Percentiles rank a stretch among this genome's conserved stretches.
Evolutionary conservation across 2,113 vertebrate genomes (phyloP).

Genomic region (Puffinus mauretanicus): DNA sequence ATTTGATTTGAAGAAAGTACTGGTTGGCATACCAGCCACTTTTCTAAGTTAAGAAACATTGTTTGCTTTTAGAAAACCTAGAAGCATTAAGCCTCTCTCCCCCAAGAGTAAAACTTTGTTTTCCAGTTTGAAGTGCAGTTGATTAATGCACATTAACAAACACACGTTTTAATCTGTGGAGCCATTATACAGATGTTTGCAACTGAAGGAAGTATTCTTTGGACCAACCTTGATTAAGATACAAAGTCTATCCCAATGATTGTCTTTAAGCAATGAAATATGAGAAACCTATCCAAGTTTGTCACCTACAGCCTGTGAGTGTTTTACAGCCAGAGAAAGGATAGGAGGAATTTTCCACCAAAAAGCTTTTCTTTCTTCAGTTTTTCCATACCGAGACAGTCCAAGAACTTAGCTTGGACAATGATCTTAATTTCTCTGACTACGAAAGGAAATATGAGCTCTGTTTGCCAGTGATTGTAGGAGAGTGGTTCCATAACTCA

Average conservation of each 20-base stretch:
- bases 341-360: neutral
- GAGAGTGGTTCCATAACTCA: neutral
- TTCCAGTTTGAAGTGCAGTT: neutral
- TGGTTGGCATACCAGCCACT: neutral
- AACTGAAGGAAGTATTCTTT: neutral
- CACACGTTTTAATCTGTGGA: neutral
- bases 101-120: neutral
- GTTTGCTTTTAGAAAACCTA: neutral
- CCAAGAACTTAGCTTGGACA: neutral
- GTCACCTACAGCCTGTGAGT: neutral
- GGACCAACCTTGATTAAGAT: neutral
- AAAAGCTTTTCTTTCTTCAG: neutral
- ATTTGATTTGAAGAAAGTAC: neutral
- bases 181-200: neutral
- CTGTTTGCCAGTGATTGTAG: neutral
- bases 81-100: accelerated
- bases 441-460: neutral
- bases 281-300: neutral
- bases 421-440: neutral
- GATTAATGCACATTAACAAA: neutral
- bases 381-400: neutral
- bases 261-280: neutral
- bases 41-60: neutral
- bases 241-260: neutral
- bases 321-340: neutral